Base-by-base conservation (phyloP, 2,113 vertebrate species). In the Ahaetulla prasina region DNA sequence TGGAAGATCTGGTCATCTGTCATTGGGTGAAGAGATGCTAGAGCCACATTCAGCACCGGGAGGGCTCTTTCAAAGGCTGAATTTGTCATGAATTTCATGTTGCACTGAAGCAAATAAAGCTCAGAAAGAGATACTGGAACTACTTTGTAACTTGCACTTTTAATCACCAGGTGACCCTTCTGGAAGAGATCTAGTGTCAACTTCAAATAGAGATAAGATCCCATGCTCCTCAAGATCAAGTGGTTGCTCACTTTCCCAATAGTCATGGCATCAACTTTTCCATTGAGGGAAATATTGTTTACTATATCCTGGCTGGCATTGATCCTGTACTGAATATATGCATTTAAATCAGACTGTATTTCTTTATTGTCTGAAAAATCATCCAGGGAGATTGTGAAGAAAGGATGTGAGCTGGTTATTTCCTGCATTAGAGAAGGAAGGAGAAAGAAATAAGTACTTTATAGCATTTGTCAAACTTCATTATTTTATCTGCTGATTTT, bases 1-100 rank as follows among this genome's bases (percentile, higher is more conserved):
- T 99, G 98, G 96, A 99, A 99, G 93, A 99, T 98, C 98, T 99
- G 99, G 30, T 99, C 99, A 3, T 99, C 99, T 0, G 99, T 99
- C 98, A 99, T 97, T 91, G 99, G 99, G 95, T 99, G 99, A 30
- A 99, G 98, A 3, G 99, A 99, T 0, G 99, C 99, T 0, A 99
- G 97, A 0, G 98, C 98, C 96, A 99, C 98, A 0, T 99, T 99
- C 60, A 99, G 92, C 57, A 99, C 98, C 0, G 99, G 99, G 94
- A 98, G 97, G 0, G 98, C 98, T 93, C 98, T 98, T 97, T 99
- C 99, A 8, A 99, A 99, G 85, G 99, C 98, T 0, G 98, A 98
- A 92, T 99, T 98, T 89, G 98, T 99, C 97, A 98, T 98, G 97
- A 99, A 99, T 96, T 99, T 99, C 98, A 99, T 99, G 96, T 99